phyloP scores from a whole-genome alignment of 2,888 invertebrate species.

The Therioaphis trifolii region DNA sequence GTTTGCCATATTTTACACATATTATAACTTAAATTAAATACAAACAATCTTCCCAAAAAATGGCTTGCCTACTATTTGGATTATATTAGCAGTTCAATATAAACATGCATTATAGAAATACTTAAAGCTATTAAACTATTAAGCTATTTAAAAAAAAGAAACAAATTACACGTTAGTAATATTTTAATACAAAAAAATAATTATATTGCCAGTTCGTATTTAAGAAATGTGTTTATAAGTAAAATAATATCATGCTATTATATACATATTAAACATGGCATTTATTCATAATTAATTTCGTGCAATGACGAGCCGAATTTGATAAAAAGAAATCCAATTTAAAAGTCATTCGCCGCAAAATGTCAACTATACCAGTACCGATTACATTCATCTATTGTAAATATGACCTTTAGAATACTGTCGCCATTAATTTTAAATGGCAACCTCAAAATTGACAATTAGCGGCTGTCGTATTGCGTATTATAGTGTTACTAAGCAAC shows the following conservation, averaged over 20 bases:
- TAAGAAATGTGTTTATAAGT: background rate
- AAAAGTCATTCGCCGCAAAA: conserved; percentile 61
- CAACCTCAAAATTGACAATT: conserved; percentile 63
- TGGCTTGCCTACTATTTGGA: too few relatives aligned
- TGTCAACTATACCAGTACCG: conserved; percentile 54
- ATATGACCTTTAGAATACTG: conserved; percentile 47
- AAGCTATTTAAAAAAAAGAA: too few relatives aligned
- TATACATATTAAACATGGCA: conserved; percentile 40
- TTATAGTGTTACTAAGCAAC: conserved; percentile 56
- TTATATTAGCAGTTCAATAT: too few relatives aligned
- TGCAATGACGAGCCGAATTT: conserved; percentile 32
- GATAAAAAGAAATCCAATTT: conserved; percentile 47
- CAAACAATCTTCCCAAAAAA: too few relatives aligned
- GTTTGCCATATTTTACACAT: too few relatives aligned
- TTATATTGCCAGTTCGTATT: background rate
- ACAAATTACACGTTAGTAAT: too few relatives aligned
- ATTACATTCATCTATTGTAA: conserved; percentile 59
- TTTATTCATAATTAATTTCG: conserved; percentile 48
- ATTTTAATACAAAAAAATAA: too few relatives aligned
- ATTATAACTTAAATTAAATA: too few relatives aligned
- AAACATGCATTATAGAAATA: too few relatives aligned
- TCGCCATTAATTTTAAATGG: conserved; percentile 58
- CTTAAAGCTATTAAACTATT: too few relatives aligned
- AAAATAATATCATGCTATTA: conserved; percentile 37
- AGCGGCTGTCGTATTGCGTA: conserved; percentile 45